Evolutionary conservation across 2,113 vertebrate species (phyloP), one percentile per base, ranked within the genome.

Genomic region (Gobio gobio): DNA sequence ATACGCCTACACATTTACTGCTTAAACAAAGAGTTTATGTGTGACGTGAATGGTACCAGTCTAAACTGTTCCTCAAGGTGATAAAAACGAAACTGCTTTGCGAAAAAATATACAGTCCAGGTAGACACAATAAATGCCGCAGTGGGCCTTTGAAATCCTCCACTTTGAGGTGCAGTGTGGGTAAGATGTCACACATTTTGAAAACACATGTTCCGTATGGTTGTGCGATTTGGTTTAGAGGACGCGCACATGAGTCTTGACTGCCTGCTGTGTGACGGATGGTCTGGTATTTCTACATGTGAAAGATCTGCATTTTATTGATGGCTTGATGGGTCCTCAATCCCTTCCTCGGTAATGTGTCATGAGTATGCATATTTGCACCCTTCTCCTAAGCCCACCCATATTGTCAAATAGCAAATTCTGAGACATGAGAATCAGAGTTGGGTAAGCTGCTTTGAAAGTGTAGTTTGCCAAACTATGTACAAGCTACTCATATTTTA

Each of bases 201-300:
- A 89, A 86, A 89, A 86, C 91, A 92, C 87, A 90, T 92, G 92
- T 92, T 90, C 78, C 26, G 83, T 3, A 89, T 90, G 84, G 82
- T 85, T 82, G 82, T 86, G 83, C 49, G 89, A 88, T 87, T 80
- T 80, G 83, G 86, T 87, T 81, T 87, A 85, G 64, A 87, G 72
- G 74, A 80, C 58, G 84, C 79, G 81, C 86, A 82, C 73, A 72
- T 79, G 45, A 9, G 80, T 33, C 85, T 82, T 10, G 20, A 24
- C 86, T 43, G 16, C 93, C 92, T 86, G 91, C 91, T 91, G 93
- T 89, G 93, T 93, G 93, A 94, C 88, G 84, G 92, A 94, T 92
- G 83, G 86, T 83, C 87, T 85, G 89, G 92, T 91, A 92, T 93
- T 93, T 91, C 87, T 92, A 43, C 85, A 89, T 87, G 88, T 90